Base-by-base conservation (phyloP, 2,113 vertebrate genomes). In the Bubo blakistoni region DNA sequence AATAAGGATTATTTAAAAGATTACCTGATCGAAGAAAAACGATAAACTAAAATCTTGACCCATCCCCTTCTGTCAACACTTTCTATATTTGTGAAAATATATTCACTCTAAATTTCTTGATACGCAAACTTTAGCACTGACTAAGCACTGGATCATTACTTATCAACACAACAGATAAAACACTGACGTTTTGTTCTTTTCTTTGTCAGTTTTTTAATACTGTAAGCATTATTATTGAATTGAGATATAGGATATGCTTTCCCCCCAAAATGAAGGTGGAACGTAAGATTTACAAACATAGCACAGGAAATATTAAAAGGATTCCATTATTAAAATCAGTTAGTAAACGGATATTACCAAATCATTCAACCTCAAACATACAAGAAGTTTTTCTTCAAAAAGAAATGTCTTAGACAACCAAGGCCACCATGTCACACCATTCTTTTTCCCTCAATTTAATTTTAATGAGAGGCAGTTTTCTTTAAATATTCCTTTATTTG, bases 341-440 rank as follows among this genome's bases (percentile, higher is more conserved):
- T 8, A 74, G 51, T 25, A 67, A 26, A 73, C 13, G 40, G n/a
- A 2, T 32, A 47, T 7, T 46, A 66, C 32, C 10, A n/a, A 38
- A 47, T 17, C 44, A 44, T 42, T 81, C 65, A 89, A 40, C 36
- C 26, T 46, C 62, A 80, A 90, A 72, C 13, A 85, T 1, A 44
- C 5, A 71, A 54, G 10, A 49, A 54, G 17, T 47, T 71, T 42
- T 46, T 27, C 36, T 71, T 63, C 34, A 63, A 57, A 84, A 91
- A 9, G 11, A 73, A 61, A 36, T 3, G 3, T 29, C 40, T 69
- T n/a, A 34, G 49, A 72, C 42, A 70, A 71, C 7, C 49, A 83
- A 59, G 0, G 0, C 10, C 38, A 67, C 21, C 19, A 17, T 6
- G 54, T 3, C 4, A 3, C 8, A 66, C 4, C 13, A 32, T 15